Conservation (phyloP, 2,113 vertebrate species). For the Osmerus eperlanus region DNA sequence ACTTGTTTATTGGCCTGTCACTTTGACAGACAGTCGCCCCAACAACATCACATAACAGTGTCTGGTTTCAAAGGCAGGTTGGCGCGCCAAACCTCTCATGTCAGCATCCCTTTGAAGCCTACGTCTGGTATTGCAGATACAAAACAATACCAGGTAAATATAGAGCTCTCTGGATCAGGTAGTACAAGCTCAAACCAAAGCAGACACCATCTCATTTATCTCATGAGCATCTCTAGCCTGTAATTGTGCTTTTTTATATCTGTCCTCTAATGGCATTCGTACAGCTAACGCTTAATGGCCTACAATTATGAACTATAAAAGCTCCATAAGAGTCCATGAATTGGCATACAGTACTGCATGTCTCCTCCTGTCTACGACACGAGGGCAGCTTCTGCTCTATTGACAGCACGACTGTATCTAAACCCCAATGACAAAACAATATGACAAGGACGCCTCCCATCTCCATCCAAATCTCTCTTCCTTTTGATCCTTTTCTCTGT, state of each 20-base stretch:
- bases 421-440: not conserved
- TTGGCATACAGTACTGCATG: no score
- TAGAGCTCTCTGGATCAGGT: conserved; percentile 52
- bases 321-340: no score
- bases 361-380: no score
- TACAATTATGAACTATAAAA: no score
- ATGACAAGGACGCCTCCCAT: not conserved
- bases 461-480: not conserved
- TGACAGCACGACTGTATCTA: conserved; percentile 25
- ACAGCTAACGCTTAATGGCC: no score
- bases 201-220: no score
- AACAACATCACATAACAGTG: conserved; percentile 70
- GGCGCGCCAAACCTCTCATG: conserved; percentile 41
- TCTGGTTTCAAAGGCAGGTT: conserved; percentile 67
- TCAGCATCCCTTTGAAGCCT: conserved; percentile 66
- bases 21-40: conserved; percentile 54
- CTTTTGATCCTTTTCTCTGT: not conserved
- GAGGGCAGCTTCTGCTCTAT: no score
- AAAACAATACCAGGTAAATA: conserved; percentile 67
- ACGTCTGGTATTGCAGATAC: conserved; percentile 45
- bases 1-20: conserved; percentile 44
- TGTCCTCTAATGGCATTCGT: no score
- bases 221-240: no score
- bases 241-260: no score
- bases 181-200: conserved; percentile 30